A percentile compares a stretch with the other conserved stretches of the same genome.
phyloP scores from a whole-genome alignment of 2,797 vertebrate genomes.

The Xenopus petersii region DNA sequence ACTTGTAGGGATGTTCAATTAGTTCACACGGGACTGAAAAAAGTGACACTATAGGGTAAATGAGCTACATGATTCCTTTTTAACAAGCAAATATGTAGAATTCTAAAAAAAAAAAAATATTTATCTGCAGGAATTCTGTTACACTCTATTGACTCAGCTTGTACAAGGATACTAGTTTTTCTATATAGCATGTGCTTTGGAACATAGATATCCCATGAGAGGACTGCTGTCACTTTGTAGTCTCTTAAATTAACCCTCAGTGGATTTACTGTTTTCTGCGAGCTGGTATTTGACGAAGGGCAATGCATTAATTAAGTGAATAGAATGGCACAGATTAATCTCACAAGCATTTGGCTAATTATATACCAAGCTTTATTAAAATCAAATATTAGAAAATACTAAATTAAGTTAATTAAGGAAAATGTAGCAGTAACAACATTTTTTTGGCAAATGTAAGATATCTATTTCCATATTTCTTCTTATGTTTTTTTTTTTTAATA shows the following conservation, averaged over 20 bases:
- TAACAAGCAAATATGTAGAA: slow-evolving; percentile 48
- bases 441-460: no score
- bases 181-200: slow-evolving; percentile 46
- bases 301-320: slow-evolving; percentile 33
- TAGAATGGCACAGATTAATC: slow-evolving; percentile 21
- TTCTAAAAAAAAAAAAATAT: slow-evolving; percentile 31
- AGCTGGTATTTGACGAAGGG: slow-evolving; percentile 42
- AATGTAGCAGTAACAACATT: no score
- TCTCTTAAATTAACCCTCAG: slow-evolving; percentile 36
- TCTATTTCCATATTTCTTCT: no score
- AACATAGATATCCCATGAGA: slow-evolving; percentile 35
- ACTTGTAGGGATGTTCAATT: slow-evolving; percentile 11
- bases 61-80: slow-evolving; percentile 53
- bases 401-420: no score
- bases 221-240: slow-evolving; percentile 37
- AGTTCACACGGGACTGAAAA: slow-evolving; percentile 16
- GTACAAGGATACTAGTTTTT: slow-evolving; percentile 44
- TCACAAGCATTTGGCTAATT: slow-evolving; percentile 26
- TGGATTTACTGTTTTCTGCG: slow-evolving; percentile 12
- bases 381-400: not conserved
- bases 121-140: slow-evolving; percentile 37
- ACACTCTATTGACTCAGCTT: slow-evolving; percentile 39
- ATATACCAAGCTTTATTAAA: slow-evolving; percentile 16
- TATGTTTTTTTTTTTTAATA: no score
- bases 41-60: slow-evolving; percentile 34